Evolutionary conservation across 2,888 invertebrate species (phyloP), one percentile per base, ranked within the genome.

Genomic region (Tiliacea aurago): DNA sequence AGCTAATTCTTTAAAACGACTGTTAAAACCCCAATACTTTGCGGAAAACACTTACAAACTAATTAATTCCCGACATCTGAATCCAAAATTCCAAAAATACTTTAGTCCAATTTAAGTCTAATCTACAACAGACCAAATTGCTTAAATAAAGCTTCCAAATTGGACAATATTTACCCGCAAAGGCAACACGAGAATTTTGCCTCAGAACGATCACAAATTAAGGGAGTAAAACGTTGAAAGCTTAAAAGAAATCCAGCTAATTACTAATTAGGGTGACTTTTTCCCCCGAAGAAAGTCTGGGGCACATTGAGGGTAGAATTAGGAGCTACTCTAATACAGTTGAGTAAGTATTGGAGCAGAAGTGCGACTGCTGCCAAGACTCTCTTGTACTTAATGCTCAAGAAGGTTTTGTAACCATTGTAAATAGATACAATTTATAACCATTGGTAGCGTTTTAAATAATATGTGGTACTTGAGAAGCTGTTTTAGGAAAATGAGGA

Each of bases 251-350:
- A 81, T 76, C 83, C 76, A 55, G 59, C 71, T 85, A 86, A 86
- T 86, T 85, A 76, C 66, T 85, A 86, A 86, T 85, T 83, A 85
- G 78, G 74, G 78, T 79, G 81, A 85, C 78, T 78, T 86, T 86
- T 84, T 78, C 68, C n/a, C 6, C 53, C 47, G 62, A 76, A 45
- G 63, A 28, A 70, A 74, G 74, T 58, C 75, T 76, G 73, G 53
- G 62, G 70, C 63, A 70, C 76, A 76, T 80, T 86, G 62, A 53
- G 72, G 49, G 67, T 28, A 58, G 59, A 80, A 86, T 85, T 80
- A 80, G 64, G 64, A 80, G 68, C 49, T 41, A 64, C 74, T 62
- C 55, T 73, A 76, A 77, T 73, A 80, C 74, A 53, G 63, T 85
- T 84, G 81, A 66, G 68, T 63, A 69, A 73, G 73, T 65, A 75